phyloP scores from a whole-genome alignment of 92 coral and sea anemone species.

The Actinernus sp. region DNA sequence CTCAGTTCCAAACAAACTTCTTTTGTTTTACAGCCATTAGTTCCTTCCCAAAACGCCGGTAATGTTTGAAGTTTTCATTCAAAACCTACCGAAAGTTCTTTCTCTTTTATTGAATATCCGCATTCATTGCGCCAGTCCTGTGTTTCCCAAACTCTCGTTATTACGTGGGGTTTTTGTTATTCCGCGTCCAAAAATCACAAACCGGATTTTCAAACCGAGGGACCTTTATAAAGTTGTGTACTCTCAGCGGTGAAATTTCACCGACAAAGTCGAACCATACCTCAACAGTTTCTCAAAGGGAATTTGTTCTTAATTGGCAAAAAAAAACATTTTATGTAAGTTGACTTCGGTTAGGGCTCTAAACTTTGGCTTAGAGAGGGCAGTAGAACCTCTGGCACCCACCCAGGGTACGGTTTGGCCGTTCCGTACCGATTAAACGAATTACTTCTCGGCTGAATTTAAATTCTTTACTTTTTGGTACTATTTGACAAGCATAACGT shows the following conservation, averaged over 20 bases:
- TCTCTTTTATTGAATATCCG: background rate
- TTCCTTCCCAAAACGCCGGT: background rate
- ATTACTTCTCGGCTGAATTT: too few species aligned
- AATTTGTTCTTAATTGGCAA: too few species aligned
- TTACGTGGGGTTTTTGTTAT: background rate
- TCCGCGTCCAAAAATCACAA: background rate
- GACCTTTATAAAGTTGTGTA: too few species aligned
- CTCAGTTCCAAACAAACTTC: slow-evolving; percentile 3
- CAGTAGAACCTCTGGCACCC: too few species aligned
- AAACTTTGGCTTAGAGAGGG: too few species aligned
- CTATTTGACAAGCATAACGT: too few species aligned
- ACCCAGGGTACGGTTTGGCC: background rate
- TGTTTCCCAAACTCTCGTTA: background rate
- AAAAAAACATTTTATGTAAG: too few species aligned
- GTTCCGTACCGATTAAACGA: too few species aligned
- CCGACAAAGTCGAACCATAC: background rate
- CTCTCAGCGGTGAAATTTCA: background rate
- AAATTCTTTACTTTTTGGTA: too few species aligned
- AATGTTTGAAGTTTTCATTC: background rate
- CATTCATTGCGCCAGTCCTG: background rate
- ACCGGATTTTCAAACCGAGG: background rate
- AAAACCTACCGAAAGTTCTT: background rate
- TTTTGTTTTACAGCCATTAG: background rate
- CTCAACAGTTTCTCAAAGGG: background rate
- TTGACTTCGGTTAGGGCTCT: too few species aligned